Percentiles rank a stretch among this genome's conserved stretches.
phyloP scores from a whole-genome alignment of 2,888 invertebrate species.

The Mystacides longicornis region DNA sequence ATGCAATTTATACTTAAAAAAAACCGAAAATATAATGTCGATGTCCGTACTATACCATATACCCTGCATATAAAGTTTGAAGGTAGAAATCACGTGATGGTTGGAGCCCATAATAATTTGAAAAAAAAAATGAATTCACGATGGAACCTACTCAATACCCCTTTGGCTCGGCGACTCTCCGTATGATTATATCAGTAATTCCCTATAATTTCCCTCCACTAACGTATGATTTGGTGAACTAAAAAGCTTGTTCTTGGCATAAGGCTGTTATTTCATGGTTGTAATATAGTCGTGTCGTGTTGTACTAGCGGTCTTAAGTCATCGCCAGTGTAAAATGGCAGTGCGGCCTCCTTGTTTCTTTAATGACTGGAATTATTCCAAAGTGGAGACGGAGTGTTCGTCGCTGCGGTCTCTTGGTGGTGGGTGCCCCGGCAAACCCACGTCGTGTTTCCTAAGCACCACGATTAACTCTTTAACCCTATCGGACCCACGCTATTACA shows the following conservation, averaged over 20 bases:
- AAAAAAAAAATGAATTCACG: conserved; percentile 3
- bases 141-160: too few species aligned
- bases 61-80: too few species aligned
- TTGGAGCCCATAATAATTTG: too few species aligned
- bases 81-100: too few species aligned
- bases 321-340: conserved; percentile 25
- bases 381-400: conserved; percentile 17
- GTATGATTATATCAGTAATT: conserved; percentile 24
- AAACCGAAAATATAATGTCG: too few species aligned
- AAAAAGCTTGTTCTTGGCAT: conserved; percentile 25
- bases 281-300: too few species aligned
- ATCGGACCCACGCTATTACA: too few species aligned
- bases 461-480: too few species aligned
- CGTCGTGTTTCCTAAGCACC: too few species aligned
- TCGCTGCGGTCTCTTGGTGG: not conserved
- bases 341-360: conserved; percentile 14
- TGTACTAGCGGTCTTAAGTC: conserved; percentile 7
- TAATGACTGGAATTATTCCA: conserved; percentile 23
- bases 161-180: conserved; percentile 1
- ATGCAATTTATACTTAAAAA: too few species aligned
- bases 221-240: conserved; percentile 24
- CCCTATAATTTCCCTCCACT: conserved; percentile 21
- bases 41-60: too few species aligned
- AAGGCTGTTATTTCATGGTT: conserved; percentile 24
- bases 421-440: too few species aligned